Evolutionary conservation across 2,113 vertebrate genomes (phyloP).

Genomic region (Pedionomus torquatus): DNA sequence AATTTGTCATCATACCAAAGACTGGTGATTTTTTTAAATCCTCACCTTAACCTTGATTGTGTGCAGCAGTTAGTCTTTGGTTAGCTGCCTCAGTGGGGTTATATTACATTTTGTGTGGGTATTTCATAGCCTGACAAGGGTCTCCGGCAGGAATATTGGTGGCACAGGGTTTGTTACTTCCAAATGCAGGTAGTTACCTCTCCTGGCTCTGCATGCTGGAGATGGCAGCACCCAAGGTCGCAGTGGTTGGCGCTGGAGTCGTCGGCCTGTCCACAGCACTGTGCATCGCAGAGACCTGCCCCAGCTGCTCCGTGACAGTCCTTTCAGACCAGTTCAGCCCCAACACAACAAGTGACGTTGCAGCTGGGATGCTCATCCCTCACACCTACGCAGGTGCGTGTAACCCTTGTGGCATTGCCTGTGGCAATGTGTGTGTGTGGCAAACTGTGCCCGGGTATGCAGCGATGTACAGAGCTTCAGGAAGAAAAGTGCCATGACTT

Average conservation of each 20-base stretch:
- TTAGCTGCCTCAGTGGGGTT: not conserved
- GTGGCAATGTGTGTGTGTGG: too few species aligned
- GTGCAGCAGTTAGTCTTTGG: not conserved
- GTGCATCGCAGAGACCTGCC: slow-evolving; percentile 76
- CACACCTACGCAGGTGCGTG: slow-evolving; percentile 80
- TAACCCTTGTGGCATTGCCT: not conserved
- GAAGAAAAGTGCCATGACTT: not conserved
- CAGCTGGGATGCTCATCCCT: slow-evolving; percentile 88
- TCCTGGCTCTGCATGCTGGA: not conserved
- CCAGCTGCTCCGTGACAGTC: slow-evolving; percentile 79
- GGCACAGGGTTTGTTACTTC: not conserved
- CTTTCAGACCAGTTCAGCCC: slow-evolving; percentile 87
- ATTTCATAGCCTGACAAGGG: not conserved
- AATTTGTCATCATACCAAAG: not conserved
- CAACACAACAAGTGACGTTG: slow-evolving; percentile 88
- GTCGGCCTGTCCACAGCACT: slow-evolving; percentile 88
- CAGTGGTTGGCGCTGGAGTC: slow-evolving; percentile 87
- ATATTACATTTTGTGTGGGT: not conserved
- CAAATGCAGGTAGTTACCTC: not conserved
- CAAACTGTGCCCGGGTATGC: not conserved
- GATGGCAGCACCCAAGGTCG: slow-evolving; percentile 69
- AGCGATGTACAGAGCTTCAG: fast-evolving
- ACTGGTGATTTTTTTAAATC: not conserved
- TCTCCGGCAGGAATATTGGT: fast-evolving
- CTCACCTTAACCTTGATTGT: not conserved